A percentile compares a stretch with the other conserved stretches of the same genome.
Evolutionary conservation across 1,140 invertebrate species (phyloP).

Genomic region (Leptinotarsa defecta): DNA sequence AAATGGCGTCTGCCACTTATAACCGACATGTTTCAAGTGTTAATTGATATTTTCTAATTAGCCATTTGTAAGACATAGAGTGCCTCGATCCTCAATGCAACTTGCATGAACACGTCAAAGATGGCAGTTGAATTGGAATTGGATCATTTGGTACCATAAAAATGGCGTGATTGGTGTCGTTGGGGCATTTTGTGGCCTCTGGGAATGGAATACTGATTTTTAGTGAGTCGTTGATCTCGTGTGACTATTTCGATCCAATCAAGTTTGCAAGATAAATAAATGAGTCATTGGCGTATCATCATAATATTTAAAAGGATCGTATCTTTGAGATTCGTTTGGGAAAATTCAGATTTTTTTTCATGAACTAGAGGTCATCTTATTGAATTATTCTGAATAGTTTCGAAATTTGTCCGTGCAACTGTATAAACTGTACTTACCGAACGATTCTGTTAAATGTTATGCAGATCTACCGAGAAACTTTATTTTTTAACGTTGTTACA

Average conservation of each 20-base stretch:
- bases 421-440: too few species aligned
- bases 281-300: conserved; percentile 6
- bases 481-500: too few species aligned
- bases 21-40: conserved; percentile 30
- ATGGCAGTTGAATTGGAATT: conserved; percentile 20
- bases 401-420: too few species aligned
- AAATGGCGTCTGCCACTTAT: conserved; percentile 30
- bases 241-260: conserved; percentile 22
- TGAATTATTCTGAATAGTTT: too few species aligned
- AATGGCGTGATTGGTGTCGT: conserved; percentile 15
- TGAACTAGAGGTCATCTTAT: too few species aligned
- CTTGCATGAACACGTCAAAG: conserved; percentile 19
- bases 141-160: conserved; percentile 23
- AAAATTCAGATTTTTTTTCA: too few species aligned
- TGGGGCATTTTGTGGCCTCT: conserved; percentile 8
- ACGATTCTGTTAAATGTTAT: too few species aligned
- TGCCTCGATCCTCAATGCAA: conserved; percentile 6
- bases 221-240: conserved; percentile 21
- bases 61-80: conserved; percentile 23
- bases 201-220: conserved; percentile 5
- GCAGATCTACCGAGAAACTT: too few species aligned
- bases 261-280: neutral
- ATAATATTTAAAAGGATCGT: too few species aligned
- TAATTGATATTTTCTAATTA: conserved; percentile 32
- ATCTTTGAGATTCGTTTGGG: too few species aligned